phyloP scores from a whole-genome alignment of 2,113 vertebrate species.

The Notothenia coriiceps region DNA sequence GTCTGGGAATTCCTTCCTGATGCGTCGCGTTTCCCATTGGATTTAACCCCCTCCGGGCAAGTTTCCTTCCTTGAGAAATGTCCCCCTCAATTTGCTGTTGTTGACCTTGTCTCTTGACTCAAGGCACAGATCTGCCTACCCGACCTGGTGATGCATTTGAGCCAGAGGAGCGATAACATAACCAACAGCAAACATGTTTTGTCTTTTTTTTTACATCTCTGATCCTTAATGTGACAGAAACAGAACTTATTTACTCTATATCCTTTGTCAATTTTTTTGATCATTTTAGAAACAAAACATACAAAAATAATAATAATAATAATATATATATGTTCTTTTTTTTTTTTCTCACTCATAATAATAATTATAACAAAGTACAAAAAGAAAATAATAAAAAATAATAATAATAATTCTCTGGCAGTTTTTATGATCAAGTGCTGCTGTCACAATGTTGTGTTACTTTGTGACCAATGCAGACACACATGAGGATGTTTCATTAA shows the following conservation, averaged over 20 bases:
- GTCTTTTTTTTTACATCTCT: background rate
- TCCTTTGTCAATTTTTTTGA: background rate
- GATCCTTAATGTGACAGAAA: background rate
- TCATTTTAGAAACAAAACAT: too few species aligned
- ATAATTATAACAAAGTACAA: too few species aligned
- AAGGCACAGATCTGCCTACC: background rate
- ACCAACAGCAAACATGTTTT: background rate
- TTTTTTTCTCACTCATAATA: too few species aligned
- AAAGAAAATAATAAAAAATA: too few species aligned
- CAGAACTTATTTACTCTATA: background rate
- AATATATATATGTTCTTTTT: too few species aligned
- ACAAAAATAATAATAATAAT: too few species aligned
- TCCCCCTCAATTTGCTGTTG: conserved; percentile 36
- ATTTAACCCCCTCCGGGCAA: conserved; percentile 32
- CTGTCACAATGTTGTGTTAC: background rate
- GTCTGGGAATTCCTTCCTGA: conserved; percentile 73
- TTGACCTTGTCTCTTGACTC: conserved; percentile 36
- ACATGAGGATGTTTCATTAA: background rate
- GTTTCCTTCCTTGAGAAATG: conserved; percentile 18
- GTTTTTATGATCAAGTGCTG: background rate
- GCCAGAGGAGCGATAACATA: background rate
- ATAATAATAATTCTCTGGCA: background rate
- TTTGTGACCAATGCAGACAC: background rate
- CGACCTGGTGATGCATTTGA: background rate
- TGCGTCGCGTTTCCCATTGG: conserved; percentile 28